A percentile compares a stretch with the other conserved stretches of the same genome.
These are phyloP conservation scores for Oncorhynchus keta DNA, from an alignment of 2,113 vertebrate genomes.

Conservation along the genomic window DNA sequence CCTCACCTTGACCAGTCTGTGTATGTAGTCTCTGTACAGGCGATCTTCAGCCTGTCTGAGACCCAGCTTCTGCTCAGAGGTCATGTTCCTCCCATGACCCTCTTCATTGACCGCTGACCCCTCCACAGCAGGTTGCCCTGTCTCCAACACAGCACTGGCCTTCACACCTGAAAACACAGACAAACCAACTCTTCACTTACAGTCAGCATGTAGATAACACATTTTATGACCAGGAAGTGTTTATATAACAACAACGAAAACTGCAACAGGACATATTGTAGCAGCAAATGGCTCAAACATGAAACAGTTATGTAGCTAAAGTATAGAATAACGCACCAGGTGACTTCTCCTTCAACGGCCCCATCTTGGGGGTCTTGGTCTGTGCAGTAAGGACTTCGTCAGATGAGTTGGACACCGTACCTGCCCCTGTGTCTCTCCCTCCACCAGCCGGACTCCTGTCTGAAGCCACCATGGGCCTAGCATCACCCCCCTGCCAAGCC, in stretches of 20 bases:
- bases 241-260: not conserved
- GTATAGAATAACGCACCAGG: conserved; percentile 42
- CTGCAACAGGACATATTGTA: too few species aligned
- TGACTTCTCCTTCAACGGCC: conserved; percentile 42
- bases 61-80: conserved; percentile 90
- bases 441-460: conserved; percentile 28
- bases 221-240: not conserved
- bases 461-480: conserved; percentile 18
- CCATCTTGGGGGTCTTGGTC: not conserved
- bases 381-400: conserved; percentile 31
- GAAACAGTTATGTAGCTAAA: not conserved
- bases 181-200: not conserved
- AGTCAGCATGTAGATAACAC: not conserved
- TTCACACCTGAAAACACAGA: conserved; percentile 71
- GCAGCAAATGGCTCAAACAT: too few species aligned
- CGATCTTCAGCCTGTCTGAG: conserved; percentile 97
- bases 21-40: conserved; percentile 94
- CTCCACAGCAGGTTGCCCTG: conserved; percentile 57
- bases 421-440: conserved; percentile 31
- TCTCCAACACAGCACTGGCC: conserved; percentile 61
- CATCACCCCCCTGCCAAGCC: conserved; percentile 6
- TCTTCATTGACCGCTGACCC: conserved; percentile 67
- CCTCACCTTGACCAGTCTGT: conserved; percentile 88
- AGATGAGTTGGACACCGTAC: conserved; percentile 15
- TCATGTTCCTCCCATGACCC: conserved; percentile 82